A percentile compares a stretch with the other conserved stretches of the same genome.
Evolutionary conservation across 2,797 vertebrate species (phyloP).

Genomic region (Taeniopygia guttata): DNA sequence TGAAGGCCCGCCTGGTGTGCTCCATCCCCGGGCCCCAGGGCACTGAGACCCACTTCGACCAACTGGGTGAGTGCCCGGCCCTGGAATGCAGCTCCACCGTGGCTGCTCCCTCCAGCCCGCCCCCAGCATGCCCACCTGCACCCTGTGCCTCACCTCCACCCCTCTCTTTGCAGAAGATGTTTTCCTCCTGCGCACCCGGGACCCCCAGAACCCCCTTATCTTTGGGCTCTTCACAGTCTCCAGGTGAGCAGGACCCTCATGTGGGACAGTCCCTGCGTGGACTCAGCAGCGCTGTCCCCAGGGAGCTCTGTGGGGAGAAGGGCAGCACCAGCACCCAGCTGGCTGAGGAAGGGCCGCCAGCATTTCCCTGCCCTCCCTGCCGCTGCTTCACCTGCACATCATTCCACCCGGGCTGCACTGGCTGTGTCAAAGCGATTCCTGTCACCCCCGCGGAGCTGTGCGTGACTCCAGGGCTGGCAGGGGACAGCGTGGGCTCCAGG

Average conservation of each 20-base stretch:
- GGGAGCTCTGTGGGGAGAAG: neutral
- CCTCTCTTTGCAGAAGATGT: slow-evolving; percentile 80
- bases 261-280: neutral
- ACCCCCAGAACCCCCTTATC: slow-evolving; percentile 82
- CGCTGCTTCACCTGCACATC: neutral
- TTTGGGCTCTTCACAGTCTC: slow-evolving; percentile 87
- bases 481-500: neutral
- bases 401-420: neutral
- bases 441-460: neutral
- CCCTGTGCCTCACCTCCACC: neutral
- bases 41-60: slow-evolving; percentile 84
- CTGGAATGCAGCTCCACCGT: accelerated
- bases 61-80: slow-evolving; percentile 74
- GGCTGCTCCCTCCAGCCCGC: accelerated
- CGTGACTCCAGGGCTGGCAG: accelerated
- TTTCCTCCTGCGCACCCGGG: slow-evolving; percentile 84
- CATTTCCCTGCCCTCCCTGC: neutral
- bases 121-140: neutral
- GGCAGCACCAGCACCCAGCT: neutral
- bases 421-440: neutral
- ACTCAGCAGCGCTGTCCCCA: neutral
- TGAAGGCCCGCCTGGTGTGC: slow-evolving; percentile 78
- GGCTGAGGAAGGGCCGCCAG: neutral
- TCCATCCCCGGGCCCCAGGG: slow-evolving; percentile 81
- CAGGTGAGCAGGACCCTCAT: slow-evolving; percentile 71